Evolutionary conservation across 2,797 vertebrate genomes (phyloP).

Genomic region (Brachyrhaphis roseni): DNA sequence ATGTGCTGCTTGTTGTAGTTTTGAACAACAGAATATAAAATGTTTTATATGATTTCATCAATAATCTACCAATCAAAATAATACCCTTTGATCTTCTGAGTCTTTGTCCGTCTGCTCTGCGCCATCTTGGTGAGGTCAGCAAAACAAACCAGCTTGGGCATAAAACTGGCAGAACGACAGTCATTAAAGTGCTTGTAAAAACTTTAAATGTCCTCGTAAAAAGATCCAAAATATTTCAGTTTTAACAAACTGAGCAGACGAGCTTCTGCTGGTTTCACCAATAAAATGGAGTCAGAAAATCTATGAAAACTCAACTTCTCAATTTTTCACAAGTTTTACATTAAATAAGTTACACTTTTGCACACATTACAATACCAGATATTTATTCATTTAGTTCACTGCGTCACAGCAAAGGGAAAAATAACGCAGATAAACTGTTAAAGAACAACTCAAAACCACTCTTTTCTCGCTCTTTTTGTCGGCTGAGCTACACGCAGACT

Average conservation of each 20-base stretch:
- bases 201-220: constrained; percentile 53
- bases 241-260: constrained; percentile 9
- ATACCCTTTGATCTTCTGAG: not conserved
- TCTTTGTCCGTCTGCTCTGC: not conserved
- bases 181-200: constrained; percentile 70
- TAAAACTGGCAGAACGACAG: not conserved
- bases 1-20: not conserved
- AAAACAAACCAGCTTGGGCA: not conserved
- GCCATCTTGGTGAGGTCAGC: not conserved
- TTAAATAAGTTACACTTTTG: not conserved
- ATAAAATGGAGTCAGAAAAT: constrained; percentile 32
- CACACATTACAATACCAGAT: not conserved
- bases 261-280: constrained; percentile 28
- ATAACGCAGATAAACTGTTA: too few relatives aligned
- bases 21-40: not conserved
- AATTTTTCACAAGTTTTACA: not conserved
- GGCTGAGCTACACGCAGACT: too few relatives aligned
- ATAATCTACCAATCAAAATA: not conserved
- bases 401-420: too few relatives aligned
- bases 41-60: not conserved
- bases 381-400: not conserved
- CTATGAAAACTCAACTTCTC: not conserved
- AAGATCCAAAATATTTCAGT: constrained; percentile 40
- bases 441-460: too few relatives aligned
- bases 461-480: too few relatives aligned